A percentile compares a stretch with the other conserved stretches of the same genome.
Conservation (phyloP, 2,888 invertebrate species). For the Polyommatus icarus region DNA sequence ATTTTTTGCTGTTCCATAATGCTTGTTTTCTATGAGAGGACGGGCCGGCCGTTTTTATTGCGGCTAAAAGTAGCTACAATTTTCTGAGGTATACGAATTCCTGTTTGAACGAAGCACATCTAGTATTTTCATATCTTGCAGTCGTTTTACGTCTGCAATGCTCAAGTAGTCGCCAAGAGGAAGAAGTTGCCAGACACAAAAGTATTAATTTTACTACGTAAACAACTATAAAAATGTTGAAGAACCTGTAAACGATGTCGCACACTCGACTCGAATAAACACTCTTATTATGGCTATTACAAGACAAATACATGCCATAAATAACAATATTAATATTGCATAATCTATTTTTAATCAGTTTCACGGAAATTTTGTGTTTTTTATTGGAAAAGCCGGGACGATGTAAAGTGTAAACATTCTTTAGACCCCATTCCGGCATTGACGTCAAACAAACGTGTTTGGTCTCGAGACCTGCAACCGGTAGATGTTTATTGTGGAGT, state of each 20-base stretch:
- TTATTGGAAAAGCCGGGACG: neutral
- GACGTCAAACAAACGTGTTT: conserved; percentile 11
- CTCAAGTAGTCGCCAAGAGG: neutral
- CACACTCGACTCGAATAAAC: neutral
- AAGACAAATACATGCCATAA: conserved; percentile 2
- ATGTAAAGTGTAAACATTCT: neutral
- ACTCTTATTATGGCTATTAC: neutral
- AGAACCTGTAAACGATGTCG: neutral
- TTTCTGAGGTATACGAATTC: no score
- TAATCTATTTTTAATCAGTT: neutral
- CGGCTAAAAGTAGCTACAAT: no score
- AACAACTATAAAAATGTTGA: neutral
- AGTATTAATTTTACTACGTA: neutral
- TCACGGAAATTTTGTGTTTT: neutral
- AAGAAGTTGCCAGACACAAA: neutral
- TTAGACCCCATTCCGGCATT: neutral
- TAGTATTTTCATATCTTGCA: no score
- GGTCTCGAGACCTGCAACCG: neutral
- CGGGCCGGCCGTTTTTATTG: no score
- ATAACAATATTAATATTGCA: neutral
- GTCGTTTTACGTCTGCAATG: neutral
- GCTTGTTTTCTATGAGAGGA: no score
- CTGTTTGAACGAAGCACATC: no score
- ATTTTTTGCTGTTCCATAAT: no score
- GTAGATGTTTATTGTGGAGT: neutral